Percentiles rank a stretch among this genome's conserved stretches.
phyloP scores from a whole-genome alignment of 2,797 vertebrate species.

The Urophycis tenuis region DNA sequence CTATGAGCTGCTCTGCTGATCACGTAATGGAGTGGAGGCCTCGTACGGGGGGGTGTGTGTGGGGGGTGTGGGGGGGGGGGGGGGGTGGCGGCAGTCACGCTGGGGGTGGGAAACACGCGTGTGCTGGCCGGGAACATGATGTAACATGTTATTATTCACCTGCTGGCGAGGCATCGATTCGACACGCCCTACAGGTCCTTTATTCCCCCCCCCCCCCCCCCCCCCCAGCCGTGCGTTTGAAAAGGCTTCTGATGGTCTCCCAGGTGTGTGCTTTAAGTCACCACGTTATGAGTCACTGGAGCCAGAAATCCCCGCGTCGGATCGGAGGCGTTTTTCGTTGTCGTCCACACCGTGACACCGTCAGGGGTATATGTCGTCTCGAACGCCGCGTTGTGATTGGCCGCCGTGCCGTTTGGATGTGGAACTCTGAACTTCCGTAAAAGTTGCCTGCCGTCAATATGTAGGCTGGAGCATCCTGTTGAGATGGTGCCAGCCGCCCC shows the following conservation, averaged over 20 bases:
- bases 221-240: not conserved
- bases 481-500: not conserved
- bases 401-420: not conserved
- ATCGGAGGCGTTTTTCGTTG: not conserved
- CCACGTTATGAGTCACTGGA: not conserved
- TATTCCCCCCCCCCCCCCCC: too few species aligned
- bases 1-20: not conserved
- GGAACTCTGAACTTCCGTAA: not conserved
- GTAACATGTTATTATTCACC: not conserved
- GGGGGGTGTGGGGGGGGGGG: too few species aligned
- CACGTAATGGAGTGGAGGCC: not conserved
- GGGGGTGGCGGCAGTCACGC: not conserved
- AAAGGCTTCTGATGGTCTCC: not conserved
- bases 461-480: not conserved
- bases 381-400: not conserved
- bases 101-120: not conserved
- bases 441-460: not conserved
- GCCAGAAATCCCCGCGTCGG: not conserved
- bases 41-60: not conserved
- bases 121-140: not conserved
- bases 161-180: not conserved
- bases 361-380: not conserved
- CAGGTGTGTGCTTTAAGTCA: not conserved
- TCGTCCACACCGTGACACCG: too few species aligned
- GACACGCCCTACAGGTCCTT: not conserved